These are phyloP conservation scores for Epistrophella euchroma DNA, from an alignment of 2,888 invertebrate species.

Conservation along the genomic window DNA sequence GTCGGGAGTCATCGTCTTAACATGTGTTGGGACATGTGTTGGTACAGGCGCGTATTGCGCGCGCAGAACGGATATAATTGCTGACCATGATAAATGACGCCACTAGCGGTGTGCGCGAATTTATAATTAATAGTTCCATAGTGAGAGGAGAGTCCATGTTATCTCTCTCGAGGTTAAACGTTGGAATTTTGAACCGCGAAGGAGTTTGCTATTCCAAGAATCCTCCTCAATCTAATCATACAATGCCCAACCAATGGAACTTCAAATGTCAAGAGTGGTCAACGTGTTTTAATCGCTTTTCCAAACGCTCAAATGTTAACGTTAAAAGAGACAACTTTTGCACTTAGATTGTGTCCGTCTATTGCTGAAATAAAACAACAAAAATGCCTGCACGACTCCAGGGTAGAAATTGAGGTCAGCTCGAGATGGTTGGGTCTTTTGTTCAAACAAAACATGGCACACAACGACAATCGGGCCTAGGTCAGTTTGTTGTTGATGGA, in stretches of 20 bases:
- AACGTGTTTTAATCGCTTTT: constrained; percentile 68
- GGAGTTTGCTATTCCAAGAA: constrained; percentile 54
- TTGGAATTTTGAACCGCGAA: constrained; percentile 47
- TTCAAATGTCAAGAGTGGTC: constrained; percentile 64
- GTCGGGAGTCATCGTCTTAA: constrained; percentile 69
- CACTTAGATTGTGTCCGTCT: constrained; percentile 2
- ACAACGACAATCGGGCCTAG: constrained; percentile 46
- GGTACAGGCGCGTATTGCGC: constrained; percentile 46
- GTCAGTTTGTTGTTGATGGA: constrained; percentile 58
- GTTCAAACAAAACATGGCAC: constrained; percentile 46
- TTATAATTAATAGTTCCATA: constrained; percentile 70
- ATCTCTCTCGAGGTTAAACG: constrained; percentile 58
- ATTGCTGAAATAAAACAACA: neutral
- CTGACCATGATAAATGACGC: constrained; percentile 66
- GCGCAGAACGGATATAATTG: constrained; percentile 58
- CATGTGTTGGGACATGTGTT: constrained; percentile 70
- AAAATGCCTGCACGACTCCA: constrained; percentile 62
- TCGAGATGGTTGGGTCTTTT: constrained; percentile 56
- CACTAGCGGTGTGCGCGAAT: constrained; percentile 67
- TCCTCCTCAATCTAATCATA: neutral
- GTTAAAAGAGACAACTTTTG: neutral
- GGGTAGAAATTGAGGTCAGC: constrained; percentile 67
- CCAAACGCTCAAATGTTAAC: constrained; percentile 24
- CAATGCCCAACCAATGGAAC: constrained; percentile 37
- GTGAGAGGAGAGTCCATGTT: constrained; percentile 14